Evolutionary conservation across 1,140 invertebrate species (phyloP).

Genomic region (Meloidogyne floridensis): DNA sequence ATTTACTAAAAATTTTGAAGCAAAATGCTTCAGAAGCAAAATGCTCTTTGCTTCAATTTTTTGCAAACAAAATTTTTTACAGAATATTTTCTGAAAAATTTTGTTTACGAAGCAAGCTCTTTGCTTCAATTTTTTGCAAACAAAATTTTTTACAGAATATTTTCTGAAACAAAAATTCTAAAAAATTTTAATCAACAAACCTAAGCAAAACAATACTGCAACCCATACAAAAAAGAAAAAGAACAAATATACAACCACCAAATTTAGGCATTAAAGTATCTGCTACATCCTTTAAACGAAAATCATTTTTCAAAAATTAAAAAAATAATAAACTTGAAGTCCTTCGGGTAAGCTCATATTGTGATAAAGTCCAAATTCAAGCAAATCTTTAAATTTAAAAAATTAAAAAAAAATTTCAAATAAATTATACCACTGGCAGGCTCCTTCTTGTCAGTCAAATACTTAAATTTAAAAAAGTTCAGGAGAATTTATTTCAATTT

Average conservation of each 20-base stretch:
- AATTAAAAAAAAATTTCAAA: background rate
- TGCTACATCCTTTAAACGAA: constrained; percentile 54
- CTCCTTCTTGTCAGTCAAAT: constrained; percentile 53
- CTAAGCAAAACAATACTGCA: constrained; percentile 66
- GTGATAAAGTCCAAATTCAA: constrained; percentile 64
- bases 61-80: no score
- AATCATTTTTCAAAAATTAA: background rate
- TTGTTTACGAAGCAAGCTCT: no score
- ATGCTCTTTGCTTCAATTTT: no score
- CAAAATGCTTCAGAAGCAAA: no score
- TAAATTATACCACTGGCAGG: constrained; percentile 55
- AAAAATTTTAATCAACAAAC: background rate
- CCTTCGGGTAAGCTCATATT: constrained; percentile 65
- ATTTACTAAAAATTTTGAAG: background rate
- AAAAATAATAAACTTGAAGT: constrained; percentile 41
- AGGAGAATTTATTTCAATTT: no score
- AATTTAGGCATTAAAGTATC: constrained; percentile 63
- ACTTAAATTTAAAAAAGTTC: constrained; percentile 18
- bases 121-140: no score
- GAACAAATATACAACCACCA: constrained; percentile 44
- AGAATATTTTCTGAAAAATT: no score
- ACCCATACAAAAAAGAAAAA: constrained; percentile 60
- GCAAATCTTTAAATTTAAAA: constrained; percentile 49
- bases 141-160: no score
- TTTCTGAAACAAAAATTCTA: no score